Evolutionary conservation across 2,797 vertebrate species (phyloP).

Genomic region (Poecilia wingei): DNA sequence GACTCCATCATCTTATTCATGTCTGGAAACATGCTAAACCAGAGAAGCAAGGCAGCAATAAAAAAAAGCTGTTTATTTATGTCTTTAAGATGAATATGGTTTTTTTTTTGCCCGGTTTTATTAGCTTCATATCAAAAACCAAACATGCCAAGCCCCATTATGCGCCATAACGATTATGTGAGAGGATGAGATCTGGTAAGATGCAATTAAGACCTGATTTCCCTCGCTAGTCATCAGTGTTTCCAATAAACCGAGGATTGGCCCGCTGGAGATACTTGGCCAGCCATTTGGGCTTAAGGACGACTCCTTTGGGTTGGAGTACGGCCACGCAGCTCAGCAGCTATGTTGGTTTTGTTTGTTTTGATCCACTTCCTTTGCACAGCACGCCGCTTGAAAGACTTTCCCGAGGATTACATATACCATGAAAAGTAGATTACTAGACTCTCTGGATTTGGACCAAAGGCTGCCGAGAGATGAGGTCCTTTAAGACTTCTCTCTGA

Average conservation of each 20-base stretch:
- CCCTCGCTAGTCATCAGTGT: slow-evolving; percentile 64
- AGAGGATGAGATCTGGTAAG: slow-evolving; percentile 44
- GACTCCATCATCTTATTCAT: neutral
- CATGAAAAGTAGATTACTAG: slow-evolving; percentile 74
- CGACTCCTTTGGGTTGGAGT: slow-evolving; percentile 66
- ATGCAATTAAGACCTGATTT: slow-evolving; percentile 66
- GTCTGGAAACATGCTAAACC: neutral
- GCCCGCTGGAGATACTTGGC: slow-evolving; percentile 64
- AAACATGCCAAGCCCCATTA: slow-evolving; percentile 30
- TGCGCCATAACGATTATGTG: slow-evolving; percentile 31
- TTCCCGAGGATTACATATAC: slow-evolving; percentile 68
- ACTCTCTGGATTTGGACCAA: slow-evolving; percentile 66
- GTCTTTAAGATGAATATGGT: slow-evolving; percentile 13
- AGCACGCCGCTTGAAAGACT: slow-evolving; percentile 62
- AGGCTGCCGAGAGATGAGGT: slow-evolving; percentile 56
- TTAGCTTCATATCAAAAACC: slow-evolving; percentile 36
- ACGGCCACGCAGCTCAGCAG: slow-evolving; percentile 61
- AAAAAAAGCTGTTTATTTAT: slow-evolving; percentile 24
- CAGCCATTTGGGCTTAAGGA: slow-evolving; percentile 59
- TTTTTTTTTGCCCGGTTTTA: slow-evolving; percentile 30
- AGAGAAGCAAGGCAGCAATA: neutral
- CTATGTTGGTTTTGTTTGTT: slow-evolving; percentile 73
- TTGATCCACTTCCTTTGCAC: slow-evolving; percentile 67
- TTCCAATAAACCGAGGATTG: slow-evolving; percentile 70
- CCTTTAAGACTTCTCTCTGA: slow-evolving; percentile 46